A percentile compares a stretch with the other conserved stretches of the same genome.
Evolutionary conservation across 2,888 invertebrate genomes (phyloP).

Genomic region (Seira sanloemensis): DNA sequence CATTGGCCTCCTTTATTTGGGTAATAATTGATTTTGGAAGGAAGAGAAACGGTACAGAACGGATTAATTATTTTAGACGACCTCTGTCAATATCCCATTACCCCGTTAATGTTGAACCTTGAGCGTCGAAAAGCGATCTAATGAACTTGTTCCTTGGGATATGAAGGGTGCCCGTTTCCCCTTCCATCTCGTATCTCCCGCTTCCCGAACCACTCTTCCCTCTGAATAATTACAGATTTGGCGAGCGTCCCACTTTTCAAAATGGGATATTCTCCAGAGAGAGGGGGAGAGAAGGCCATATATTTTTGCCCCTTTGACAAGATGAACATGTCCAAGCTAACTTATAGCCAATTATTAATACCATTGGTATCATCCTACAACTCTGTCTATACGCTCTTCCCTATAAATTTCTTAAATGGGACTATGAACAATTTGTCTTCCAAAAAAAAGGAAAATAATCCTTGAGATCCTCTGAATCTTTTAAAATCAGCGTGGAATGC

Average conservation of each 20-base stretch:
- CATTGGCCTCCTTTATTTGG: neutral
- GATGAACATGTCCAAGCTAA: constrained; percentile 19
- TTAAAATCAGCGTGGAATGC: too few relatives aligned
- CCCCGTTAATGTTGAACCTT: neutral
- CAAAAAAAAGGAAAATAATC: neutral
- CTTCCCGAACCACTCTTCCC: too few relatives aligned
- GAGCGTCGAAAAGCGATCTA: neutral
- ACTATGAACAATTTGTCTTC: constrained; percentile 2
- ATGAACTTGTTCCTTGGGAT: neutral
- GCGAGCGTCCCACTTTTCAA: constrained; percentile 18
- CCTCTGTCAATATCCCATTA: constrained; percentile 1
- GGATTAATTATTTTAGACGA: constrained; percentile 16
- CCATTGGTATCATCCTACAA: neutral
- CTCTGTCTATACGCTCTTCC: too few relatives aligned
- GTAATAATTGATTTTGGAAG: constrained; percentile 8
- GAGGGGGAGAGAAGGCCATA: neutral
- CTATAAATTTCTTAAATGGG: neutral
- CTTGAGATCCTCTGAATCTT: too few relatives aligned
- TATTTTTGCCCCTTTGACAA: constrained; percentile 8
- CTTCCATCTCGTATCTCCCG: too few relatives aligned
- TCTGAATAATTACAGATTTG: constrained; percentile 39
- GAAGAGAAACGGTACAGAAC: neutral
- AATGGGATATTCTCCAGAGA: constrained; percentile 6
- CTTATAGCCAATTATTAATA: constrained; percentile 19
- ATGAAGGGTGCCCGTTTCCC: too few relatives aligned